These are phyloP conservation scores for Cheilosia grossa DNA, from an alignment of 2,888 invertebrate genomes.

Conservation along the genomic window DNA sequence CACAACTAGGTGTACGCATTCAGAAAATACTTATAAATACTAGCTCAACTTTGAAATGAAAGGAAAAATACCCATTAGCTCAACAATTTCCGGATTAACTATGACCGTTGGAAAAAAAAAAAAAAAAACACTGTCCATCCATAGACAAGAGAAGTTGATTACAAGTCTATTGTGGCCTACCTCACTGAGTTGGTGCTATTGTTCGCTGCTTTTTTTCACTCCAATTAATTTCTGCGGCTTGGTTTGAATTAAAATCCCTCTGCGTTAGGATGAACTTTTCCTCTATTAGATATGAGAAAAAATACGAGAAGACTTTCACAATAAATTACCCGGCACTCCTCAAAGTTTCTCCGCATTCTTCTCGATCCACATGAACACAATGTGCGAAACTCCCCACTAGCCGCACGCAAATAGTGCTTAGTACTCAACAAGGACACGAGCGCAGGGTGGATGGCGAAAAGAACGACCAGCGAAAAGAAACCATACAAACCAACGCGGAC, in stretches of 20 bases:
- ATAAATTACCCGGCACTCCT: conserved; percentile 65
- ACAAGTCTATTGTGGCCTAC: conserved; percentile 7
- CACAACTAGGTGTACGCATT: too few species aligned
- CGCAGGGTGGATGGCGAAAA: conserved; percentile 22
- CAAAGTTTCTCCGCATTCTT: conserved; percentile 35
- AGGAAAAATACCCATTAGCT: not conserved
- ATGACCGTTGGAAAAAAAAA: not conserved
- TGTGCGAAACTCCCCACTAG: conserved; percentile 23
- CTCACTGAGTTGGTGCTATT: conserved; percentile 2
- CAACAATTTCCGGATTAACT: not conserved
- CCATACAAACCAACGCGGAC: not conserved
- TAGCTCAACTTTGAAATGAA: not conserved
- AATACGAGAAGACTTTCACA: conserved; percentile 19
- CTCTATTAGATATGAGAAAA: conserved; percentile 9
- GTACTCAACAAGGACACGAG: conserved; percentile 42
- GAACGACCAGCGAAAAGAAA: not conserved
- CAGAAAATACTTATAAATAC: too few species aligned
- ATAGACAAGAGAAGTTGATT: conserved; percentile 14
- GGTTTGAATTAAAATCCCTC: conserved; percentile 11
- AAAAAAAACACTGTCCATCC: not conserved
- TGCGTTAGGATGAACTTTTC: conserved; percentile 6
- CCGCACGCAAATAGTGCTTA: conserved; percentile 38
- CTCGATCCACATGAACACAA: conserved; percentile 25
- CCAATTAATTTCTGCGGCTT: conserved; percentile 46
- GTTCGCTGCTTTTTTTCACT: not conserved